Conservation (phyloP, 2,888 invertebrate species). For the Willowsia nigromaculata region DNA sequence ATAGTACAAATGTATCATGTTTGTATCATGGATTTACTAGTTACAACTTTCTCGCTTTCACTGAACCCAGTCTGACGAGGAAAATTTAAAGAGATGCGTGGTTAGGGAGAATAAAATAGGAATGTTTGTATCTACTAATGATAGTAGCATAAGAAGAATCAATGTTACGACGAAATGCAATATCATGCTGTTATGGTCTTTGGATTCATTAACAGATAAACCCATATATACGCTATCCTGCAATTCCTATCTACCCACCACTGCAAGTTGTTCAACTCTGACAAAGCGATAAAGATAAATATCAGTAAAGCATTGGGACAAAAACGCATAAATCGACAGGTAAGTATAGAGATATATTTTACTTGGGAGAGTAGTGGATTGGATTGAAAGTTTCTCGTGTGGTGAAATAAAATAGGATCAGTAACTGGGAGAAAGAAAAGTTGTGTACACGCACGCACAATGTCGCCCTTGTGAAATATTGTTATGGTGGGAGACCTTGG, state of each 20-base stretch:
- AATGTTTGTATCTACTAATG: conserved; percentile 22
- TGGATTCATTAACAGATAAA: conserved; percentile 28
- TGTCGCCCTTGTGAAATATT: conserved; percentile 45
- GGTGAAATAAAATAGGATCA: conserved; percentile 22
- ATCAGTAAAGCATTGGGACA: background rate
- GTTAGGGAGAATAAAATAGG: conserved; percentile 30
- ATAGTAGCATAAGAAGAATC: background rate
- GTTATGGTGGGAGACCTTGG: conserved; percentile 42
- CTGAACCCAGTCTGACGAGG: conserved; percentile 15
- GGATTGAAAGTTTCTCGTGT: background rate
- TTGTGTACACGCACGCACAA: conserved; percentile 16
- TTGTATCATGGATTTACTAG: background rate
- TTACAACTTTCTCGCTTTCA: conserved; percentile 1
- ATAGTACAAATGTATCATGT: no score
- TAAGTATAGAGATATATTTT: background rate
- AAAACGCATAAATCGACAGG: conserved; percentile 37
- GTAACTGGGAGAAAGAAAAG: conserved; percentile 8
- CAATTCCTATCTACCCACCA: background rate
- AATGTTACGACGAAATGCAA: background rate
- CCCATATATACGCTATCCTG: background rate
- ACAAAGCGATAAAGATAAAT: conserved; percentile 36
- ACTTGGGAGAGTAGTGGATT: background rate
- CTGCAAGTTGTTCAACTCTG: conserved; percentile 14
- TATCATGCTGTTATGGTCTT: background rate
- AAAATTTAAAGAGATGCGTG: conserved; percentile 61